Base-by-base conservation (phyloP, 2,113 vertebrate species). In the Pleuronectes platessa region DNA sequence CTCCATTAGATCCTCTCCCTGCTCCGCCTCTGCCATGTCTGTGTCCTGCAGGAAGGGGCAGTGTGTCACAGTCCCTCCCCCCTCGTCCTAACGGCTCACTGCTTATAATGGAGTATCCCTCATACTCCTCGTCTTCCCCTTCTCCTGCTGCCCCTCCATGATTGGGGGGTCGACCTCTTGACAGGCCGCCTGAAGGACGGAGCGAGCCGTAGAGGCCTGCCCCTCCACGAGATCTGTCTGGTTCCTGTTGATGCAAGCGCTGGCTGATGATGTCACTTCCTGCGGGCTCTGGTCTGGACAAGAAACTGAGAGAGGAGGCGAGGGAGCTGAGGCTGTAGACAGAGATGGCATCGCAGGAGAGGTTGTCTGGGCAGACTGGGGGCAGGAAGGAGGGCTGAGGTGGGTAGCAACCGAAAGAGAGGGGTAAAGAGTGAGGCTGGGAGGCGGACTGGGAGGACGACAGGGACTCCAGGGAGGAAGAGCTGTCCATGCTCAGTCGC, bases 251-350 rank as follows among this genome's bases (percentile, higher is more conserved):
- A 20, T 95, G 92, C 0, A 90, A 93, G 21, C 95, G 90, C 73
- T 94, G 91, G 59, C 90, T 94, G 31, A 86, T 89, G 1, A 92
- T 86, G 58, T 98, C 97, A 2, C 92, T 86, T 11, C 87, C 21
- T 0, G 90, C 93, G 0, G 92, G 92, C 63, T 99, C 97, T 0
- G 96, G 94, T 63, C 96, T 96, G 67, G 97, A 96, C 82, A 95
- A 94, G 68, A 98, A 98, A 78, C 97, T 97, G 94, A 98, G 95
- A 15, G 97, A 98, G 55, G 97, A 99, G 60, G 97, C 95, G 3
- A 98, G 96, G 62, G 97, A 99, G 92, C 97, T 98, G 83, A 99
- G 95, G 83, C 97, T 98, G 91, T 99, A 99, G 55, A 99, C 96
- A 0, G 97, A 99, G 89, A 99, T 97, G 93, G 97, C 96, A 5